Base-by-base conservation (phyloP, 2,113 vertebrate species). In the Labrus mixtus region DNA sequence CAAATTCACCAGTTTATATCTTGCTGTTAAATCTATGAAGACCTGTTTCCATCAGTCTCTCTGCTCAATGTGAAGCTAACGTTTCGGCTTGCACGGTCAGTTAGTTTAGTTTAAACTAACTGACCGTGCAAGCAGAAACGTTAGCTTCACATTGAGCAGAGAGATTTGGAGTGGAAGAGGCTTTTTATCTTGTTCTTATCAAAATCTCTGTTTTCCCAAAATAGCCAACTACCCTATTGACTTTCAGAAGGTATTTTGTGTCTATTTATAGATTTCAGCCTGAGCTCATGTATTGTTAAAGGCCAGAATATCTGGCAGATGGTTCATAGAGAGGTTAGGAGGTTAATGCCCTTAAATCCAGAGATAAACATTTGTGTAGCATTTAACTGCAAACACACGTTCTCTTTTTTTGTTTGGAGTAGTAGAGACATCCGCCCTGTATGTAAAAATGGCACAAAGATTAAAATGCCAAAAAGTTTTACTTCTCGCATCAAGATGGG, bases 281-380 rank as follows among this genome's bases (percentile, higher is more conserved):
- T 59, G 33, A 83, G 57, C 43, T 50, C 10, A 48, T 1, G 1
- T 56, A 41, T 54, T 48, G 41, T 10, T 36, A 9, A 57, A 54
- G 22, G 36, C 10, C 45, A 77, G 16, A 70, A 19, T 58, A 61
- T 78, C n/a, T 56, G 48, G 45, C 63, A 84, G 78, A 82, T 79
- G 62, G 65, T 65, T 69, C 33, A 60, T 36, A 22, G 19, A 6
- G 39, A 53, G 51, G 53, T 73, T 23, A 75, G 37, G 58, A 80
- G 37, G 73, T 70, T 81, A 78, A 89, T 67, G 23, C 76, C 37
- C 48, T 61, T 62, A 85, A 70, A 75, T 71, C 73, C 72, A 66
- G 19, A 59, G 36, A 75, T 60, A 50, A 65, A 41, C 55, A 45
- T 76, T 1, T 54, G 17, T 29, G 25, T 59, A 59, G 29, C 25